Conservation (phyloP, 2,113 vertebrate genomes). For the Eudorcas thomsonii region DNA sequence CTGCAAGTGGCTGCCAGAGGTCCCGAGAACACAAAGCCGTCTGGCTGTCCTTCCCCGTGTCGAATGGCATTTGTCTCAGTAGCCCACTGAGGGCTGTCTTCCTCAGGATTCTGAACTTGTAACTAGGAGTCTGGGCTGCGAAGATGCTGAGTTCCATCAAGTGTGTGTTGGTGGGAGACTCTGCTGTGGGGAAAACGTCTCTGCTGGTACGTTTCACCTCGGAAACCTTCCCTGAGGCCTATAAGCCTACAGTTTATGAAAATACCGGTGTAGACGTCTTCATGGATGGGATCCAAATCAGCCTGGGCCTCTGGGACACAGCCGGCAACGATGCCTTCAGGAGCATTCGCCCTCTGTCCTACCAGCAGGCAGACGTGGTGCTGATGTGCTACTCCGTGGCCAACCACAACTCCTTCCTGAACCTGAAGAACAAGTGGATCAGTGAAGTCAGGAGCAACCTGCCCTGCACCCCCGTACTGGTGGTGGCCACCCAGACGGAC, state of each 20-base stretch:
- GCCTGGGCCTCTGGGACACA: constrained; percentile 96
- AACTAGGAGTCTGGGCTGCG: not conserved
- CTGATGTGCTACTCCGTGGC: constrained; percentile 96
- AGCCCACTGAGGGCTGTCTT: constrained; percentile 14
- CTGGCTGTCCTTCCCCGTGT: not conserved
- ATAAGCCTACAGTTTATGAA: constrained; percentile 96
- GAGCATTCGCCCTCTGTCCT: constrained; percentile 93
- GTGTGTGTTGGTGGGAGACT: constrained; percentile 95
- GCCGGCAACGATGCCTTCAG: constrained; percentile 92
- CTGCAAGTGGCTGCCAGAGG: not conserved
- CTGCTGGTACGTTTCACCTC: constrained; percentile 96
- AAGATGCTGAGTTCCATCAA: constrained; percentile 90
- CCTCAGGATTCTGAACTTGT: not conserved
- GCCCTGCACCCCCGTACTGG: constrained; percentile 90
- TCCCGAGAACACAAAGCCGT: not conserved
- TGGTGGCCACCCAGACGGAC: constrained; percentile 96
- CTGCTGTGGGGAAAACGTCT: constrained; percentile 94
- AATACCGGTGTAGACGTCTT: constrained; percentile 96
- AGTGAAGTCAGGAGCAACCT: constrained; percentile 88
- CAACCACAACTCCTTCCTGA: constrained; percentile 90
- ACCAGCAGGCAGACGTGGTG: constrained; percentile 95
- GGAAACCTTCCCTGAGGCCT: constrained; percentile 93
- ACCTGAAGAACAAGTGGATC: constrained; percentile 91
- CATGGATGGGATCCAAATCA: constrained; percentile 95
- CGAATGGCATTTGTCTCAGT: constrained; percentile 64